Conservation (phyloP, 2,797 vertebrate genomes). For the Hipposideros larvatus region DNA sequence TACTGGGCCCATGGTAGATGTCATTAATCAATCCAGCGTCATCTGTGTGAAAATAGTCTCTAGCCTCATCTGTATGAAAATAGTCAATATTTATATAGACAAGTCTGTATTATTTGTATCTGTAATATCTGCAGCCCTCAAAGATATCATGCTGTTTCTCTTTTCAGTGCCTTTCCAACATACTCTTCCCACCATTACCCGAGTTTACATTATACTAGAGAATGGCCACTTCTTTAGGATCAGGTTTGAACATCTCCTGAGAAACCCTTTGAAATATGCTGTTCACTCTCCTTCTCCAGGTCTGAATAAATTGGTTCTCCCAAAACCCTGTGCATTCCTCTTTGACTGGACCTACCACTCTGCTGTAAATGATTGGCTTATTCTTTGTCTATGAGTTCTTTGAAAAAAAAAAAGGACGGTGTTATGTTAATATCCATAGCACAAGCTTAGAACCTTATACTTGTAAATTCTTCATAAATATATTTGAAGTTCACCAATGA, state of each 20-base stretch:
- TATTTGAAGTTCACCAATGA: neutral
- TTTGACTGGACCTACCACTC: neutral
- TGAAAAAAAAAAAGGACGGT: neutral
- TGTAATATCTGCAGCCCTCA: neutral
- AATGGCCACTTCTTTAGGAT: neutral
- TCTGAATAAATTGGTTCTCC: neutral
- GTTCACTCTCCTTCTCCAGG: neutral
- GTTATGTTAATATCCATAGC: neutral
- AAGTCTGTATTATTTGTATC: neutral
- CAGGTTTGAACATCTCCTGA: neutral
- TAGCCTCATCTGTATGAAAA: neutral
- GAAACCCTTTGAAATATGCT: neutral
- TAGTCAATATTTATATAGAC: neutral
- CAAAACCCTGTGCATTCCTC: neutral
- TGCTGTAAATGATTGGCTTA: neutral
- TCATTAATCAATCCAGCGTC: constrained; percentile 18
- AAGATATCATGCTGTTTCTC: neutral
- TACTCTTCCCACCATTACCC: neutral
- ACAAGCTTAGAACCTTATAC: neutral
- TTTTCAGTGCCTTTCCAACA: neutral
- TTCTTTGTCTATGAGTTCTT: neutral
- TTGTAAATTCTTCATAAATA: constrained; percentile 2
- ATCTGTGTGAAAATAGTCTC: neutral
- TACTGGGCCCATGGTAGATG: neutral
- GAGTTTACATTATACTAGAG: neutral